Percentiles rank a stretch among this genome's conserved stretches.
These are phyloP conservation scores for Nicator chloris DNA, from an alignment of 2,113 vertebrate genomes.

Conservation along the genomic window DNA sequence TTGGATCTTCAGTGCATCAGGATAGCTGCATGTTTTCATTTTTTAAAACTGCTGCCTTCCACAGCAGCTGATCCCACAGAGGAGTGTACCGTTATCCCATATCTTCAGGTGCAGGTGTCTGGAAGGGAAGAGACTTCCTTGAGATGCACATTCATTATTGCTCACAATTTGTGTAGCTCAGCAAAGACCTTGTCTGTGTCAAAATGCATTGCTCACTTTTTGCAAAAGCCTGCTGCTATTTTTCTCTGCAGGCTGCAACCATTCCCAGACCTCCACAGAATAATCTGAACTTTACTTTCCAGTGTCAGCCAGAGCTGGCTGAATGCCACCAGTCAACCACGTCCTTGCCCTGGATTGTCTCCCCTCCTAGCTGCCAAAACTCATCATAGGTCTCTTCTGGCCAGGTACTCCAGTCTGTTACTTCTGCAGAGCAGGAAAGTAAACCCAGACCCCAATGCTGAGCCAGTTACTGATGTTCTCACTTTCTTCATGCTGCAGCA, in stretches of 20 bases:
- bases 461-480: neutral
- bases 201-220: neutral
- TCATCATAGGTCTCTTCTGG: neutral
- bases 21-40: neutral
- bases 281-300: neutral
- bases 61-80: neutral
- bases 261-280: neutral
- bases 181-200: neutral
- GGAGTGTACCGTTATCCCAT: neutral
- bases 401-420: neutral
- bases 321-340: neutral
- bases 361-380: neutral
- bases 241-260: neutral
- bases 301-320: neutral
- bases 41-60: neutral
- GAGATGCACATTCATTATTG: neutral
- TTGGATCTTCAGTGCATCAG: neutral
- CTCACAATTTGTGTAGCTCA: neutral
- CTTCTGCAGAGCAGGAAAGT: neutral
- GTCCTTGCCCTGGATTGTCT: neutral
- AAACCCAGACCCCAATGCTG: accelerated
- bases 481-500: neutral
- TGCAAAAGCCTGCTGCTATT: neutral
- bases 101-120: neutral
- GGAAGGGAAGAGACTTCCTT: neutral